A percentile compares a stretch with the other conserved stretches of the same genome.
phyloP scores from a whole-genome alignment of 2,797 vertebrate species.

The Pyrocephalus nanus region DNA sequence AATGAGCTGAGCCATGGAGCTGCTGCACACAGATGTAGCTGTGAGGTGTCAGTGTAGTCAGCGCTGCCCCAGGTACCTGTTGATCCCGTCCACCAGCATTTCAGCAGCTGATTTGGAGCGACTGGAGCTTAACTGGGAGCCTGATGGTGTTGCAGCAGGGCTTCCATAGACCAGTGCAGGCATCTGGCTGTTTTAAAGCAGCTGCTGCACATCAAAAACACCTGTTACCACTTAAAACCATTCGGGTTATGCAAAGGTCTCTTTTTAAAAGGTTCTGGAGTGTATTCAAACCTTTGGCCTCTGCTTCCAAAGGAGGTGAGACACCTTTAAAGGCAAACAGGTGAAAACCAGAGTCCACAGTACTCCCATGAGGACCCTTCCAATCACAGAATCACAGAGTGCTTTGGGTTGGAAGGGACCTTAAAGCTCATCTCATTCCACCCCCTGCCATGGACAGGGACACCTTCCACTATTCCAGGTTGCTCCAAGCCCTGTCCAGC shows the following conservation, averaged over 20 bases:
- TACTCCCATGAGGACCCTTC: neutral
- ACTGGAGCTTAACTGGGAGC: neutral
- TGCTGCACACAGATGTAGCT: neutral
- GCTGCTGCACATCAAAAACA: neutral
- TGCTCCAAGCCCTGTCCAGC: neutral
- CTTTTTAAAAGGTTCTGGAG: neutral
- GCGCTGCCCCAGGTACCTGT: neutral
- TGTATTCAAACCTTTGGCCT: neutral
- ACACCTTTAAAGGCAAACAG: neutral
- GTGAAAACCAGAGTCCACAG: fast-evolving
- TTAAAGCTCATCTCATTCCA: neutral
- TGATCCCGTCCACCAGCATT: fast-evolving
- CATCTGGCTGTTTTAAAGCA: neutral
- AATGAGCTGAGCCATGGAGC: neutral
- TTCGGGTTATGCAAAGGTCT: neutral
- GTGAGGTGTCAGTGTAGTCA: fast-evolving
- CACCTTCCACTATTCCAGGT: neutral
- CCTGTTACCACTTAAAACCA: neutral
- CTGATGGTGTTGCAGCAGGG: neutral
- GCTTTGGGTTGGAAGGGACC: neutral
- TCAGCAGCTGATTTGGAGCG: neutral
- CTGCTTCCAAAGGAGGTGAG: neutral
- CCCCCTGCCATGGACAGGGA: neutral
- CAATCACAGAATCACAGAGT: neutral
- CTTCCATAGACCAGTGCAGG: neutral